phyloP scores from a whole-genome alignment of 2,888 invertebrate species.

The Andricus quercusramuli region DNA sequence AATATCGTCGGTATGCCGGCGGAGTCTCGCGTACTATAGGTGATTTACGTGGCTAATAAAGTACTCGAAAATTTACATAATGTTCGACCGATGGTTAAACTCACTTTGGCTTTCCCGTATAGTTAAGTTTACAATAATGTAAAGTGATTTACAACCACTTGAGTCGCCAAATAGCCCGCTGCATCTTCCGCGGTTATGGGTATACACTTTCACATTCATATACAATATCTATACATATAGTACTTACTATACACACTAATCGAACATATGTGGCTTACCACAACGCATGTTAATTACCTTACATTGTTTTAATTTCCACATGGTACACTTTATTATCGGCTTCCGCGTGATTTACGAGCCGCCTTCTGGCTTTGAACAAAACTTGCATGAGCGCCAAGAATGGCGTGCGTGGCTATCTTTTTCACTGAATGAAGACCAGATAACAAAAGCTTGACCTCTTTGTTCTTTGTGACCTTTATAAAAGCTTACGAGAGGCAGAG shows the following conservation, averaged over 20 bases:
- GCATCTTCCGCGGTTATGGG: slow-evolving; percentile 27
- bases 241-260: slow-evolving; percentile 1
- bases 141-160: slow-evolving; percentile 68
- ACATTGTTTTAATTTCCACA: slow-evolving; percentile 66
- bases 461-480: slow-evolving; percentile 34
- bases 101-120: slow-evolving; percentile 57
- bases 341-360: slow-evolving; percentile 61
- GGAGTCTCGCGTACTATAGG: slow-evolving; percentile 39
- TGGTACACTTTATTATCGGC: slow-evolving; percentile 60
- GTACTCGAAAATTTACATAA: slow-evolving; percentile 70
- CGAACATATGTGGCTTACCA: slow-evolving; percentile 36
- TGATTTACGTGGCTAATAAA: slow-evolving; percentile 71
- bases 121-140: slow-evolving; percentile 66
- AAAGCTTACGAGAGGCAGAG: slow-evolving; percentile 17
- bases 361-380: slow-evolving; percentile 35
- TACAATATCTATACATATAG: not conserved
- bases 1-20: not conserved
- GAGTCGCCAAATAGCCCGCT: slow-evolving; percentile 49
- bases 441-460: slow-evolving; percentile 31
- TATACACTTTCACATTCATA: slow-evolving; percentile 11
- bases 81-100: slow-evolving; percentile 57
- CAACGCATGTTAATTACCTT: slow-evolving; percentile 67
- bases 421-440: slow-evolving; percentile 29
- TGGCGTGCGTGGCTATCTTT: slow-evolving; percentile 10
- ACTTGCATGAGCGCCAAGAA: slow-evolving; percentile 8